phyloP scores from a whole-genome alignment of 53 echinoderm and acorn worm species.

The Luidia sarsii region DNA sequence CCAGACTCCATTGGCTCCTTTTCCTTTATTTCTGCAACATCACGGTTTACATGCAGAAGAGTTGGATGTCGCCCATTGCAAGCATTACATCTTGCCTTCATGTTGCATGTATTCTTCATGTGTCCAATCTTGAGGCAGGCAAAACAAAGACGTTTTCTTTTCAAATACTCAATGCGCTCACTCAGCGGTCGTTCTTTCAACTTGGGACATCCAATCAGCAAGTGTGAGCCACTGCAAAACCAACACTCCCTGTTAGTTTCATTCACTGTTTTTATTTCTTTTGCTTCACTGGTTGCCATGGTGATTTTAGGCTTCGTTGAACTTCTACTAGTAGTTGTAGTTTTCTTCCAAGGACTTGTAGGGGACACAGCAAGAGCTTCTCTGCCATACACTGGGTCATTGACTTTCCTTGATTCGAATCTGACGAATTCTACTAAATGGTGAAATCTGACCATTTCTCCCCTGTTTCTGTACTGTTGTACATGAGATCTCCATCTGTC shows the following conservation, averaged over 20 bases:
- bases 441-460: slow-evolving; percentile 40
- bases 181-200: slow-evolving; percentile 13
- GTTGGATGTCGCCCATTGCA: slow-evolving; percentile 54
- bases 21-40: not conserved
- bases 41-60: slow-evolving; percentile 26
- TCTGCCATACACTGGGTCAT: slow-evolving; percentile 61
- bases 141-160: slow-evolving; percentile 48
- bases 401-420: slow-evolving; percentile 35
- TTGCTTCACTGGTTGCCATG: slow-evolving; percentile 11
- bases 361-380: slow-evolving; percentile 4
- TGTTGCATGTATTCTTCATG: slow-evolving; percentile 35
- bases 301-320: slow-evolving; percentile 28
- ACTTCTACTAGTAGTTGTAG: not conserved
- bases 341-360: not conserved
- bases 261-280: not conserved
- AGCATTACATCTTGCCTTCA: slow-evolving; percentile 27
- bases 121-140: slow-evolving; percentile 57
- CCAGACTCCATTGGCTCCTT: slow-evolving; percentile 9
- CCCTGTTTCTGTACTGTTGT: slow-evolving; percentile 18
- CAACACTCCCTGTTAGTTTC: slow-evolving; percentile 16
- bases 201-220: slow-evolving; percentile 37
- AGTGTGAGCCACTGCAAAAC: slow-evolving; percentile 31
- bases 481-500: slow-evolving; percentile 68
- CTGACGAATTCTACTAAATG: slow-evolving; percentile 60
- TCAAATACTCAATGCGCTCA: slow-evolving; percentile 32